A percentile compares a stretch with the other conserved stretches of the same genome.
These are phyloP conservation scores for Bellardia bayeri DNA, from an alignment of 2,888 invertebrate genomes.

Conservation along the genomic window DNA sequence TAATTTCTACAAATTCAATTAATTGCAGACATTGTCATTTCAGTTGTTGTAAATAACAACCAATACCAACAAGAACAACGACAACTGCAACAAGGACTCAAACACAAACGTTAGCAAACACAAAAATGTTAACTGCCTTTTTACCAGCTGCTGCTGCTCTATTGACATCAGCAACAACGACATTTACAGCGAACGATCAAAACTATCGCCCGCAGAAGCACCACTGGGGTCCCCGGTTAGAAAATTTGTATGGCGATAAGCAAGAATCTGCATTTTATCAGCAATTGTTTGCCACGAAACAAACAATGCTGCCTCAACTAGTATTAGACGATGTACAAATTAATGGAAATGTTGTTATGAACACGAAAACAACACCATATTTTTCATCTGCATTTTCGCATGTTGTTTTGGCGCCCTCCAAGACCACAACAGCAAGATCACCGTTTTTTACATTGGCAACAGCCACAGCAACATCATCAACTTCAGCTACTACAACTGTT, in stretches of 20 bases:
- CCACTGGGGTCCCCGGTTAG: background rate
- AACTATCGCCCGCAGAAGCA: background rate
- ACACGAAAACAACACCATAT: conserved; percentile 62
- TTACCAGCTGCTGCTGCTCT: conserved; percentile 49
- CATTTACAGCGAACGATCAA: conserved; percentile 12
- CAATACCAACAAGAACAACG: background rate
- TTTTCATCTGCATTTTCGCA: conserved; percentile 81
- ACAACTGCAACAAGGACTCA: conserved; percentile 8
- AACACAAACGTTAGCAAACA: background rate
- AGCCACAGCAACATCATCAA: conserved; percentile 76
- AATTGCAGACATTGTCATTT: conserved; percentile 47
- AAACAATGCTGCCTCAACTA: conserved; percentile 45
- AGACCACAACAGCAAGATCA: conserved; percentile 57
- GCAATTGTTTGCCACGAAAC: conserved; percentile 33
- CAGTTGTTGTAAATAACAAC: conserved; percentile 20
- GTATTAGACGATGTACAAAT: conserved; percentile 48
- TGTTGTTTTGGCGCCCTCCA: conserved; percentile 81
- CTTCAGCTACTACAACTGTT: conserved; percentile 74
- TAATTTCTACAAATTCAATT: conserved; percentile 48
- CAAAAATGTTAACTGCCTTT: conserved; percentile 49
- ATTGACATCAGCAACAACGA: conserved; percentile 27
- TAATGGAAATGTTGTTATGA: conserved; percentile 48
- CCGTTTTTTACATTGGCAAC: conserved; percentile 32
- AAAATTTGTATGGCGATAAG: conserved; percentile 8
- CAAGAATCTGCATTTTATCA: conserved; percentile 39